A percentile compares a stretch with the other conserved stretches of the same genome.
phyloP scores from a whole-genome alignment of 2,888 invertebrate species.

The Fragum whitleyi region DNA sequence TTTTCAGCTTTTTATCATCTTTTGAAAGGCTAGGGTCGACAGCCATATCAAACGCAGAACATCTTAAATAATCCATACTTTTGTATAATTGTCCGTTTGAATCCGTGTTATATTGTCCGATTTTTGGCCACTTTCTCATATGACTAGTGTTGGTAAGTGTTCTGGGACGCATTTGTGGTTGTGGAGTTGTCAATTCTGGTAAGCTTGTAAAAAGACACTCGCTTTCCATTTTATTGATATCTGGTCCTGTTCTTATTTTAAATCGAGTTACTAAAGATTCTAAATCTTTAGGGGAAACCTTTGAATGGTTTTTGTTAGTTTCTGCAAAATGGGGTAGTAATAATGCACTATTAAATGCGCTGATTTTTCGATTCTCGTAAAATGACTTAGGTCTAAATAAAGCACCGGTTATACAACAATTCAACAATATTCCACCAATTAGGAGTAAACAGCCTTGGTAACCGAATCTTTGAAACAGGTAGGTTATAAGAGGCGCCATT shows the following conservation, averaged over 20 bases:
- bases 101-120: neutral
- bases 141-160: constrained; percentile 3
- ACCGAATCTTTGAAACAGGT: constrained; percentile 50
- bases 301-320: neutral
- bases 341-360: neutral
- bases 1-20: neutral
- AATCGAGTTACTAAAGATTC: neutral
- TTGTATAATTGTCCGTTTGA: neutral
- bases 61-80: neutral
- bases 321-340: neutral
- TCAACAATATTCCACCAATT: constrained; percentile 47
- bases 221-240: neutral
- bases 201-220: neutral
- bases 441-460: constrained; percentile 60
- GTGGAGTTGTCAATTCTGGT: neutral
- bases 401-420: constrained; percentile 50
- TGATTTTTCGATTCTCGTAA: constrained; percentile 16
- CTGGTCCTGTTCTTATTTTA: neutral
- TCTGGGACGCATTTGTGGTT: neutral
- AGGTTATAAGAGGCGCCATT: constrained; percentile 51
- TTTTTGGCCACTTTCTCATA: neutral
- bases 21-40: neutral
- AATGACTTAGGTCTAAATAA: constrained; percentile 53
- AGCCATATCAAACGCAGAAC: constrained; percentile 11
- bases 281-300: neutral